Conservation (phyloP, 2,797 vertebrate genomes). For the Coregonus suidteri region DNA sequence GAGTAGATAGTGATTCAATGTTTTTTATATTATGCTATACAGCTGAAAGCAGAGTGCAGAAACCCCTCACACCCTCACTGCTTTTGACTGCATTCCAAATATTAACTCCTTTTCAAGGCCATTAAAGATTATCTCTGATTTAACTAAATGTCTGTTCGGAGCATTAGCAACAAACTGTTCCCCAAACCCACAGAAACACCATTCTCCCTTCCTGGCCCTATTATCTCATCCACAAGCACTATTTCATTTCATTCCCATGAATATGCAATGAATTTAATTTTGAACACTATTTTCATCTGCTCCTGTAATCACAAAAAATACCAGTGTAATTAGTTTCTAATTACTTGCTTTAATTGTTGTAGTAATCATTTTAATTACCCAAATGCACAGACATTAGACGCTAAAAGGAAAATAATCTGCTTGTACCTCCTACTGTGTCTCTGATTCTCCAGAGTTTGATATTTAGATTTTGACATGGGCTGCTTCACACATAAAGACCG, state of each 20-base stretch:
- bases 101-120: slow-evolving; percentile 97
- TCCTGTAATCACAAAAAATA: slow-evolving; percentile 99
- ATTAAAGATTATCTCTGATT: slow-evolving; percentile 99
- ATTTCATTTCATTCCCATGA: slow-evolving; percentile 99
- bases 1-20: slow-evolving; percentile 97
- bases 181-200: slow-evolving; percentile 88
- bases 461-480: slow-evolving; percentile 88
- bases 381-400: slow-evolving; percentile 99
- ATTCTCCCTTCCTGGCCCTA: slow-evolving; percentile 87
- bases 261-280: slow-evolving; percentile 99
- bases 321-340: slow-evolving; percentile 99
- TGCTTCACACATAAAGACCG: slow-evolving; percentile 77
- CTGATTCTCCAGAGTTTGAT: slow-evolving; percentile 85
- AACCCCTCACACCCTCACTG: slow-evolving; percentile 87
- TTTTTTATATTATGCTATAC: slow-evolving; percentile 92
- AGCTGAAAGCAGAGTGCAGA: slow-evolving; percentile 71
- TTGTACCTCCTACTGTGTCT: slow-evolving; percentile 92
- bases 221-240: slow-evolving; percentile 98
- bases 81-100: slow-evolving; percentile 95
- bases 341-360: slow-evolving; percentile 99
- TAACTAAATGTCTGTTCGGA: slow-evolving; percentile 96
- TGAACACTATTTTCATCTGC: slow-evolving; percentile 99
- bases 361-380: slow-evolving; percentile 99
- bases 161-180: slow-evolving; percentile 95
- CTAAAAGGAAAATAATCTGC: slow-evolving; percentile 98